Base-by-base conservation (phyloP, 1,140 invertebrate species). In the Cheumatopsyche charites region DNA sequence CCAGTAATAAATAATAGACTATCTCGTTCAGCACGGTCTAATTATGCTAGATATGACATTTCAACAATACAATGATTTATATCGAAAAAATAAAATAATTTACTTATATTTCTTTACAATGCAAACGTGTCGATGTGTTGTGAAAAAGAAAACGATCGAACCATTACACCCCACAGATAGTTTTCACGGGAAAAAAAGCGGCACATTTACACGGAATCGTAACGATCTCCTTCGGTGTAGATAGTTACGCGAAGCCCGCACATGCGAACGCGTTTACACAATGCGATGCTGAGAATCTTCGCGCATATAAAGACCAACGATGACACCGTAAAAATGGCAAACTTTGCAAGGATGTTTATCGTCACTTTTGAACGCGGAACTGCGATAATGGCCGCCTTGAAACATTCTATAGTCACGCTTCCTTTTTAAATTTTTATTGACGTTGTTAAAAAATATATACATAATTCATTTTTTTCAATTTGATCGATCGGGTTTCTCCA, bases 161-260 rank as follows among this genome's bases (percentile, higher is more conserved):
- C n/a, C n/a, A n/a, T n/a, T n/a, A 36, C 29, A 3, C 29, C 9
- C 3, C 29, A 36, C 3, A 9, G 29, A 36, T 36, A 36, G 29
- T 36, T 36, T 36, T 36, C 29, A 36, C n/a, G n/a, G n/a, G 41
- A 13, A 47, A 47, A 47, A 47, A 47, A 47, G 15, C 13, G 13
- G 43, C 43, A 47, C 43, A 58, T 58, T 58, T 58, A 19, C 55
- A 58, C 23, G 29, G 55, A 58, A 58, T 58, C 55, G 55, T 58
- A 55, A 55, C 49, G 49, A 55, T 55, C 49, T 23, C 17, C 17
- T 19, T 23, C 17, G 4, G 21, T 17, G 43, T 12, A 47, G 43
- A 47, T 47, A 47, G 43, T 23, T 23, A 23, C 4, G 3, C 3
- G 29, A 36, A 36, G 29, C 29, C 9, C 9, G 3, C 3, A 36